Conservation (phyloP, 2,888 invertebrate genomes). For the Chironomus riparius region DNA sequence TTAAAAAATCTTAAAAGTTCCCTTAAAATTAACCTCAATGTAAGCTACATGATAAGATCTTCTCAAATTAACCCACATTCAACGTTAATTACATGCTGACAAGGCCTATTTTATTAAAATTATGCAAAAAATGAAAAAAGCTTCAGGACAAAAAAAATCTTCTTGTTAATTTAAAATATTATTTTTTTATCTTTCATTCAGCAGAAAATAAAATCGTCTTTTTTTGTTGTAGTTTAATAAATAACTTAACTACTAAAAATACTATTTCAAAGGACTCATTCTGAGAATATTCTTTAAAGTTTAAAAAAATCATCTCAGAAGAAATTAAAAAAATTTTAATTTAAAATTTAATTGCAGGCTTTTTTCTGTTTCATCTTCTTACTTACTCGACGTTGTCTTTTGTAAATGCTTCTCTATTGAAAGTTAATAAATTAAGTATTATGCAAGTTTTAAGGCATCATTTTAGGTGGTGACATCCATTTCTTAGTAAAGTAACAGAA, state of each 20-base stretch:
- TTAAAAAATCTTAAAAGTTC: background rate
- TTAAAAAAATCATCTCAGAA: background rate
- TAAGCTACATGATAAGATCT: too few species aligned
- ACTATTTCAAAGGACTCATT: background rate
- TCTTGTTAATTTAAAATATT: background rate
- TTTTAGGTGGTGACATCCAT: constrained; percentile 78
- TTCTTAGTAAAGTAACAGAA: constrained; percentile 91
- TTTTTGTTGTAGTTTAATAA: background rate
- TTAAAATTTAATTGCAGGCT: background rate
- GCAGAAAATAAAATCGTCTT: too few species aligned
- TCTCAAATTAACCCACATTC: too few species aligned
- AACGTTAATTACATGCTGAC: too few species aligned
- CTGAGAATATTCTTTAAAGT: background rate
- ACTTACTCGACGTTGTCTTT: background rate
- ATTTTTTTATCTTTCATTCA: too few species aligned
- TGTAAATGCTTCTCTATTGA: background rate
- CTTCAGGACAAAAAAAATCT: background rate
- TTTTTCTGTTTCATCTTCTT: background rate
- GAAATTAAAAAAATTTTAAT: background rate
- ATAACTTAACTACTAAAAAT: background rate
- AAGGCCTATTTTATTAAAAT: too few species aligned
- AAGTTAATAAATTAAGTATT: too few species aligned
- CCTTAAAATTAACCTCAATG: background rate
- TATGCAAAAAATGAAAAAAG: too few species aligned
- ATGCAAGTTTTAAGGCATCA: constrained; percentile 51